Base-by-base conservation (phyloP, 2,797 vertebrate species). In the Scarus forsteni region DNA sequence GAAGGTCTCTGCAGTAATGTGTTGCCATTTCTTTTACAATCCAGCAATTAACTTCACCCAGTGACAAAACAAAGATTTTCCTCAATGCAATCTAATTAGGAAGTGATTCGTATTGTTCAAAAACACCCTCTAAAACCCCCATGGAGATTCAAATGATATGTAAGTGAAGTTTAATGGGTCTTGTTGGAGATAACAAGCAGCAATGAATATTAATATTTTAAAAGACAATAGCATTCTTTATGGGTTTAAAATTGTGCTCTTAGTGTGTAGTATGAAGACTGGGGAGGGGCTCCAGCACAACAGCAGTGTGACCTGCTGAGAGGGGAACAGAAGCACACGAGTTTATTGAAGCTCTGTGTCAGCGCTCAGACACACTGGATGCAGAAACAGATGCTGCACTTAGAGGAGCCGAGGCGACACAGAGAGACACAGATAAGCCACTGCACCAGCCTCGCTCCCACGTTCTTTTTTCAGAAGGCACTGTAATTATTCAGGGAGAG, bases 91-190 rank as follows among this genome's bases (percentile, higher is more conserved):
- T 88, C 68, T 79, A 81, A 90, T 82, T 68, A 79, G 69, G 70
- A 78, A 79, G 64, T 59, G 81, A 84, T 87, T 62, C 6, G 27
- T 80, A 88, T 88, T 80, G 86, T 80, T 81, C 55, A 81, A 85
- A 76, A 77, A 64, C 60, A 74, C 70, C 19, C 73, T 58, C 73
- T 51, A 55, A 40, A 64, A 40, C 68, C 38, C 80, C 79, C 64
- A 61, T 58, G 74, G 83, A 78, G 73, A 79, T 78, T 73, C 64
- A 70, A 85, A 77, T 84, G 74, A 89, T 70, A 81, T 81, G 78
- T 91, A 90, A 88, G 76, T 88, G 78, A 85, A 78, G 85, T 90
- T 89, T 89, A 91, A 91, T 89, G 81, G 75, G 66, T 80, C 83
- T 86, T 60, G 7, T 71, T 83, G 73, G 81, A 68, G 88, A 85